These are phyloP conservation scores for Yasuhikotakia modesta DNA, from an alignment of 2,797 vertebrate genomes.

Conservation along the genomic window DNA sequence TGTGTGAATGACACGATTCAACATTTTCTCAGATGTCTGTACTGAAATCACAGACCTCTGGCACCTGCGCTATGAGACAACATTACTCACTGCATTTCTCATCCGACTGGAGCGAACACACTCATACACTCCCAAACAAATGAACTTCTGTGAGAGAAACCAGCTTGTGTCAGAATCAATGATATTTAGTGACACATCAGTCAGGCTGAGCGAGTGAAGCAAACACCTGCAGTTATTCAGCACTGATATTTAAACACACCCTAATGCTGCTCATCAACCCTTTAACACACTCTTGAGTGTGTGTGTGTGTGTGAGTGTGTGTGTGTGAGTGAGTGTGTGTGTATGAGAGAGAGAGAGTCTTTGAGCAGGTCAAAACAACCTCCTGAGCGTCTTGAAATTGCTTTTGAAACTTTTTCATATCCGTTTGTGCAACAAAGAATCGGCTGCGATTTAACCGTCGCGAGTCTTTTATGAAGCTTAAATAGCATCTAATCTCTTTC, in stretches of 20 bases:
- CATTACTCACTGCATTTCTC: conserved; percentile 43
- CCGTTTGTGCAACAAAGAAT: conserved; percentile 33
- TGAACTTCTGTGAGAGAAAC: background rate
- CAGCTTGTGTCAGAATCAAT: conserved; percentile 47
- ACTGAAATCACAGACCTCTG: conserved; percentile 18
- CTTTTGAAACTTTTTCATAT: conserved; percentile 38
- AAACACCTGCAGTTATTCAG: conserved; percentile 59
- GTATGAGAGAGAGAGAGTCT: too few relatives aligned
- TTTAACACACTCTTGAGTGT: conserved; percentile 25
- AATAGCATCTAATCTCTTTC: conserved; percentile 28
- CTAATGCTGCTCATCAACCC: conserved; percentile 27
- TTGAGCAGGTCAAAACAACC: conserved; percentile 34
- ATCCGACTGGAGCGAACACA: conserved; percentile 14
- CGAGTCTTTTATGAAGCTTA: conserved; percentile 25
- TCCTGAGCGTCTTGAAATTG: conserved; percentile 16
- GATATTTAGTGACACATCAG: conserved; percentile 53
- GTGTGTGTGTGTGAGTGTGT: conserved; percentile 23
- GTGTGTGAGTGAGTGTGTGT: conserved; percentile 36
- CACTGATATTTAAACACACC: conserved; percentile 55
- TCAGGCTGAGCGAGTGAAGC: conserved; percentile 53
- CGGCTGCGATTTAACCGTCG: background rate
- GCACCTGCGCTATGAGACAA: conserved; percentile 3
- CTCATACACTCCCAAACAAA: conserved; percentile 18
- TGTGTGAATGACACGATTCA: too few relatives aligned
- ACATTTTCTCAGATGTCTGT: background rate